Base-by-base conservation (phyloP, 2,113 vertebrate genomes). In the Nesoenas mayeri region DNA sequence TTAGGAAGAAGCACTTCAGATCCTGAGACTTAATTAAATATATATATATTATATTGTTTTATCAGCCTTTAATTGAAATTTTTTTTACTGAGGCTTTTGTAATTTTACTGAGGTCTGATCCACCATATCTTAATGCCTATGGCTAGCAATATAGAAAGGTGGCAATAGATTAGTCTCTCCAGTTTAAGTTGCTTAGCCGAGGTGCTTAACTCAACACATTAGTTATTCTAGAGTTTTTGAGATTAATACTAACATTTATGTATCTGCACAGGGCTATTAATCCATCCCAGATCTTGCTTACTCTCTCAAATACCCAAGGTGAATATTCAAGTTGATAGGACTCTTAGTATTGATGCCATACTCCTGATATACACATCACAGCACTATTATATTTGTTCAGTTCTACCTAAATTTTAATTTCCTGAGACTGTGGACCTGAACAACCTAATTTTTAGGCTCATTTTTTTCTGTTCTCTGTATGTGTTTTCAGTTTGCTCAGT, bases 291-390 rank as follows among this genome's bases (percentile, higher is more conserved):
- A 29, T n/a, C 14, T n/a, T 65, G 7, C 7, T 22, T 74, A 40
- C 6, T 2, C 3, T 71, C 8, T 64, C 34, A 81, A 51, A 3
- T 18, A 5, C 5, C 12, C 4, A 50, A 58, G 25, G 1, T 2
- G 3, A 91, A 72, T n/a, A 96, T 15, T 78, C 8, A 89, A 19
- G 3, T 31, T 50, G 19, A 44, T 21, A 84, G 3, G 5, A 21
- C 8, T 36, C 11, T 62, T 24, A 28, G 4, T 64, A 71, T 56
- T 47, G 29, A 16, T 79, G 9, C 0, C 10, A 38, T 51, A 53
- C 28, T n/a, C 11, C 5, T 66, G 10, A 32, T 53, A 13, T 9
- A 15, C 11, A n/a, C 7, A 38, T 34, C 8, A 14, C 3, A 71
- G 8, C 19, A 26, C 64, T 56, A 5, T 47, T 42, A 15, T 4